A percentile compares a stretch with the other conserved stretches of the same genome.
phyloP scores from a whole-genome alignment of 2,797 vertebrate genomes.

The Hipposideros larvatus region DNA sequence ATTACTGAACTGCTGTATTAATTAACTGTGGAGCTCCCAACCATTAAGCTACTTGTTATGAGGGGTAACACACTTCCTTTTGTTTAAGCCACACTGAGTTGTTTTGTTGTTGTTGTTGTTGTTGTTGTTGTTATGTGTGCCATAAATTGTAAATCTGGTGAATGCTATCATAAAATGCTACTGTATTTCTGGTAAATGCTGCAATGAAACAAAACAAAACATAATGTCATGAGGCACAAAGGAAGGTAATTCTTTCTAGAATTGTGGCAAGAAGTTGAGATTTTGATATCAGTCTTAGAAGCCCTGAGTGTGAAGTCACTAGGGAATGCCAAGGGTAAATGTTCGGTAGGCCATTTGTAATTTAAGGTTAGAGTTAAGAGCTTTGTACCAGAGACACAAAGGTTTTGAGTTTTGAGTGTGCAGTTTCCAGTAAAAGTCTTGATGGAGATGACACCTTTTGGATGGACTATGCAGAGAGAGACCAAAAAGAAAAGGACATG shows the following conservation, averaged over 20 bases:
- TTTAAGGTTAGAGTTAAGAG: neutral
- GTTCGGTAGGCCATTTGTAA: neutral
- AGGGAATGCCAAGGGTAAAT: neutral
- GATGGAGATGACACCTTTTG: neutral
- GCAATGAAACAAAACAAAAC: constrained; percentile 22
- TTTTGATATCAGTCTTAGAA: neutral
- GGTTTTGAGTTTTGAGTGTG: neutral
- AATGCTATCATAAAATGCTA: constrained; percentile 13
- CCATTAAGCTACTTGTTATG: neutral
- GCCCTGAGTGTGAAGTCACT: neutral
- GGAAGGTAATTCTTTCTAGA: neutral
- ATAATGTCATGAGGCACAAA: neutral
- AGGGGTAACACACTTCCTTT: neutral
- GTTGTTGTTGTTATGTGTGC: neutral
- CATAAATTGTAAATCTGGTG: constrained; percentile 2
- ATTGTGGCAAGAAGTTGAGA: neutral
- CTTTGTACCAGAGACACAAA: neutral
- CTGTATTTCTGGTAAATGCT: neutral
- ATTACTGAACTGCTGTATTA: neutral
- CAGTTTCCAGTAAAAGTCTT: neutral
- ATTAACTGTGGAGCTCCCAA: neutral
- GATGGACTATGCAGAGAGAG: neutral
- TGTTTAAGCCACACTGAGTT: neutral
- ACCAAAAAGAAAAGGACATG: neutral
- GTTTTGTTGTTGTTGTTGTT: neutral